Percentiles rank a stretch among this genome's conserved stretches.
These are phyloP conservation scores for Tenrec ecaudatus DNA, from an alignment of 2,113 vertebrate species.

Conservation along the genomic window DNA sequence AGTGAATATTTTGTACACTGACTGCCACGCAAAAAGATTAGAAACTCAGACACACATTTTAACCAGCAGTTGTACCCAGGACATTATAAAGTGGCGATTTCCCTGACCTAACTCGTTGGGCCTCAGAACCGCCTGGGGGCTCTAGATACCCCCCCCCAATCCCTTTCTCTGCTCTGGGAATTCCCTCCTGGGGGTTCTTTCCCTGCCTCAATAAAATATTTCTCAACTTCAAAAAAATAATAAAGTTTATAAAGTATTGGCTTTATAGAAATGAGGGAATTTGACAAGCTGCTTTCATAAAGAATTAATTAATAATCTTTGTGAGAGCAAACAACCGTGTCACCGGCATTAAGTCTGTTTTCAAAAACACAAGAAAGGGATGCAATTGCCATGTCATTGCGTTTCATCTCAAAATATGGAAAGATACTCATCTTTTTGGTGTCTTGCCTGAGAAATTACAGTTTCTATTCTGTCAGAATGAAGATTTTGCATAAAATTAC, in stretches of 20 bases:
- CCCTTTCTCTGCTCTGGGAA: no score
- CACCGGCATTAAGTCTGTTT: slow-evolving; percentile 18
- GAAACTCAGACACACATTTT: slow-evolving; percentile 28
- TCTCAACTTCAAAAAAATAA: no score
- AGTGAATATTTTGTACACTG: slow-evolving; percentile 6
- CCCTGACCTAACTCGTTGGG: no score
- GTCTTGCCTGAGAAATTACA: slow-evolving; percentile 58
- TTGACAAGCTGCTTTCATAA: slow-evolving; percentile 40
- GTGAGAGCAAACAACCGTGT: not conserved
- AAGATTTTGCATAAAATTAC: slow-evolving; percentile 38
- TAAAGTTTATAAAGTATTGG: slow-evolving; percentile 37
- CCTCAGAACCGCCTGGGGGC: no score
- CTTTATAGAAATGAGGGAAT: slow-evolving; percentile 37
- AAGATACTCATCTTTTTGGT: slow-evolving; percentile 37
- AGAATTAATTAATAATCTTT: slow-evolving; percentile 46
- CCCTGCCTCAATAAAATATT: no score
- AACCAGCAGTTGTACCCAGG: not conserved
- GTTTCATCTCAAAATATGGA: slow-evolving; percentile 51
- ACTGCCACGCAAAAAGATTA: slow-evolving; percentile 17
- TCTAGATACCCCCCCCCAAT: no score
- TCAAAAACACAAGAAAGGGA: not conserved
- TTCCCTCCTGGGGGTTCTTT: no score
- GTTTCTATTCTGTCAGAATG: slow-evolving; percentile 37
- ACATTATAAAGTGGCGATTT: not conserved
- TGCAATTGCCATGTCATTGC: not conserved